These are phyloP conservation scores for Tyria jacobaeae DNA, from an alignment of 2,888 invertebrate genomes.

Conservation along the genomic window DNA sequence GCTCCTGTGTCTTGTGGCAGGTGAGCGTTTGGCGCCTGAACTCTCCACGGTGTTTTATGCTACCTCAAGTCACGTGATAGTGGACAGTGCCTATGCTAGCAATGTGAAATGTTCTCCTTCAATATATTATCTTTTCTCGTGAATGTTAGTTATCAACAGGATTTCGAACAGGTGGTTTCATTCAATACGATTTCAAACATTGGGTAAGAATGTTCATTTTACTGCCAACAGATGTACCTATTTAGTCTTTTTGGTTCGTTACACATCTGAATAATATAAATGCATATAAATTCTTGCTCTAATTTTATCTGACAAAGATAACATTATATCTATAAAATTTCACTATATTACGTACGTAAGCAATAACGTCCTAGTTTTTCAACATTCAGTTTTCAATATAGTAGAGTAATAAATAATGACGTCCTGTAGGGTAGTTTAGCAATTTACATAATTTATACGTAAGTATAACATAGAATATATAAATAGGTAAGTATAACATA, in stretches of 20 bases:
- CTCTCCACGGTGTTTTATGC: slow-evolving; percentile 28
- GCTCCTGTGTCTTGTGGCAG: slow-evolving; percentile 71
- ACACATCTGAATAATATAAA: not conserved
- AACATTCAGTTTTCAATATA: not conserved
- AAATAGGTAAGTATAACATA: not conserved
- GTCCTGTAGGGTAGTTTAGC: not conserved
- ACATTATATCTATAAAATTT: not conserved
- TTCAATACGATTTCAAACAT: slow-evolving; percentile 6
- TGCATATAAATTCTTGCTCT: slow-evolving; percentile 3
- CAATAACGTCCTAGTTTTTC: not conserved
- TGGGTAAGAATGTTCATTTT: slow-evolving; percentile 8
- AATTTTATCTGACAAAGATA: slow-evolving; percentile 5
- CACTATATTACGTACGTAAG: not conserved
- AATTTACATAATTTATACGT: slow-evolving; percentile 1
- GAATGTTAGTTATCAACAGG: not conserved
- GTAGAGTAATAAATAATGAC: not conserved
- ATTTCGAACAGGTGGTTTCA: slow-evolving; percentile 9
- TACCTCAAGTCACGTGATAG: slow-evolving; percentile 40
- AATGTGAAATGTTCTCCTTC: not conserved
- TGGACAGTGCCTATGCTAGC: slow-evolving; percentile 26
- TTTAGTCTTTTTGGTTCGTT: not conserved
- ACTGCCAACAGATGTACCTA: slow-evolving; percentile 1
- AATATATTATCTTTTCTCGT: not conserved
- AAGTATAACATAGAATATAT: slow-evolving; percentile 4
- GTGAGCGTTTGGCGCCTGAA: slow-evolving; percentile 51